These are phyloP conservation scores for Drosophila nigromelanica DNA, from an alignment of 1,140 invertebrate genomes.

Conservation along the genomic window DNA sequence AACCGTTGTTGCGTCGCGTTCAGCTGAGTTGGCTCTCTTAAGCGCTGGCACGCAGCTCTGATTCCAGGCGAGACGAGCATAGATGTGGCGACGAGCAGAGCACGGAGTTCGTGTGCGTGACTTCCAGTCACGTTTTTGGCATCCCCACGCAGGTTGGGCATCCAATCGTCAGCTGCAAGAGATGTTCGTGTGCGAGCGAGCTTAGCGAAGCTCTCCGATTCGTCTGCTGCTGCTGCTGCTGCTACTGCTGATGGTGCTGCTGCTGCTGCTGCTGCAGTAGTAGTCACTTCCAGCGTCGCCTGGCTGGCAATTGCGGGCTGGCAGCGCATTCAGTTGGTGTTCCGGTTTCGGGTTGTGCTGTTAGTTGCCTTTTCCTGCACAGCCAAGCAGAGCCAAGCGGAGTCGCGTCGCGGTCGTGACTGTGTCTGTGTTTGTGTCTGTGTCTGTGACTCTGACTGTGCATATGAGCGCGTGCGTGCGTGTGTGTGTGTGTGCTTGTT, in stretches of 20 bases:
- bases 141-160: constrained; percentile 26
- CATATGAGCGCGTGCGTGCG: constrained; percentile 8
- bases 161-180: constrained; percentile 42
- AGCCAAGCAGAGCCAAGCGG: constrained; percentile 51
- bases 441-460: constrained; percentile 28
- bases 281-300: constrained; percentile 69
- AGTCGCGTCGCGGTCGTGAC: constrained; percentile 61
- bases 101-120: neutral
- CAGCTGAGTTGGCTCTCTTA: constrained; percentile 1
- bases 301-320: constrained; percentile 66
- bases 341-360: constrained; percentile 84
- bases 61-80: constrained; percentile 23
- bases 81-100: constrained; percentile 10
- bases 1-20: neutral
- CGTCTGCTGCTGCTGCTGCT: constrained; percentile 17
- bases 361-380: constrained; percentile 84
- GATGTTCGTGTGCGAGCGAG: constrained; percentile 22
- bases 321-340: constrained; percentile 83
- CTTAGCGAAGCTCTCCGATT: constrained; percentile 22
- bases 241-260: neutral
- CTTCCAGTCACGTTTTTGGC: constrained; percentile 28
- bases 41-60: neutral
- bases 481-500: constrained; percentile 32
- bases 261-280: constrained; percentile 51
- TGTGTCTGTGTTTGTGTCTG: constrained; percentile 32